Evolutionary conservation across 35 echinoderm and acorn worm genomes (phyloP).

Genomic region (Patiria miniata): DNA sequence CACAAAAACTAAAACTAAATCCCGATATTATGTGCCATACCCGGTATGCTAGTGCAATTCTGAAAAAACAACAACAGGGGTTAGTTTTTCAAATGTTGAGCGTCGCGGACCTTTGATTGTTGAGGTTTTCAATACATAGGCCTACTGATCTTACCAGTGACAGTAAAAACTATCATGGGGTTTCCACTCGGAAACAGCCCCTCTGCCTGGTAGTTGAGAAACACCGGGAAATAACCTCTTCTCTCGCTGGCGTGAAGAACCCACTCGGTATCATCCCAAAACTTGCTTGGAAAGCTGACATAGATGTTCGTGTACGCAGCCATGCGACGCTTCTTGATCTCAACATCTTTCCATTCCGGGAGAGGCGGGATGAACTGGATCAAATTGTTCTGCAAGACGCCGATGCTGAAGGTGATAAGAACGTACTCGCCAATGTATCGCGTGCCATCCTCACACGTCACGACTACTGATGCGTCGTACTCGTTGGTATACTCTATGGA

Average conservation of each 20-base stretch:
- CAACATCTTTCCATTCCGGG: slow-evolving; percentile 47
- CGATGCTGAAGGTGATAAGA: slow-evolving; percentile 51
- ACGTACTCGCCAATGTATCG: slow-evolving; percentile 39
- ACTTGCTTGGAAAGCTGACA: slow-evolving; percentile 39
- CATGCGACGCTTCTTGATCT: slow-evolving; percentile 38
- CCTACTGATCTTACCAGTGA: slow-evolving; percentile 12
- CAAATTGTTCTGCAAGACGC: slow-evolving; percentile 41
- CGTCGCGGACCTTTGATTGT: background rate
- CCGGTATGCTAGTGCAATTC: no score
- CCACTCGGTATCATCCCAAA: slow-evolving; percentile 54
- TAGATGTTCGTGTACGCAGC: slow-evolving; percentile 29
- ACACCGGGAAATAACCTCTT: slow-evolving; percentile 43
- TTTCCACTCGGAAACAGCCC: slow-evolving; percentile 24
- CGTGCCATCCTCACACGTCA: slow-evolving; percentile 14
- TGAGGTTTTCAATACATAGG: background rate
- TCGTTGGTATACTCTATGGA: slow-evolving; percentile 36
- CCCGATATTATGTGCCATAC: no score
- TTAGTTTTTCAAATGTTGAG: no score
- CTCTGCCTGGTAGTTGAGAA: slow-evolving; percentile 35
- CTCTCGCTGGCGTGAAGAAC: slow-evolving; percentile 37
- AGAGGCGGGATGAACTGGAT: slow-evolving; percentile 36
- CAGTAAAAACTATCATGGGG: slow-evolving; percentile 7
- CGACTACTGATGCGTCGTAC: slow-evolving; percentile 3
- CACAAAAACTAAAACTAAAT: no score
- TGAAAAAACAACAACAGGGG: no score